Conservation (phyloP, 2,888 invertebrate genomes). For the Hyposoter didymator region DNA sequence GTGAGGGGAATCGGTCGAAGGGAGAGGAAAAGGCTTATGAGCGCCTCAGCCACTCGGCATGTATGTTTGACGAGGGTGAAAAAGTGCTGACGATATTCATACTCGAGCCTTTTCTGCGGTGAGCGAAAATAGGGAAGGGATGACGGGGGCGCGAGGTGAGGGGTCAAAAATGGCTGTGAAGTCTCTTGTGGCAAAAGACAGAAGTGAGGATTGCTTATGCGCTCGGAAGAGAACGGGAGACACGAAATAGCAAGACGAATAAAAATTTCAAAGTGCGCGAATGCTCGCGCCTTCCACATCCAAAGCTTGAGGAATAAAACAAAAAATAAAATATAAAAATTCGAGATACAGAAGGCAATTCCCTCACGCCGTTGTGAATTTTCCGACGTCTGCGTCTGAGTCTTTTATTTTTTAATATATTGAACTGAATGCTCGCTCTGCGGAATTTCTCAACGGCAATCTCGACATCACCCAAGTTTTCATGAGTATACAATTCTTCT, state of each 20-base stretch:
- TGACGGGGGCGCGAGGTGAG: not conserved
- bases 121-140: conserved; percentile 22
- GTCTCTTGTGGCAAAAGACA: conserved; percentile 50
- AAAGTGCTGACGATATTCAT: conserved; percentile 82
- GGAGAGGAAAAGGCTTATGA: conserved; percentile 52
- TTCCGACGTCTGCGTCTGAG: conserved; percentile 79
- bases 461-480: too few species aligned
- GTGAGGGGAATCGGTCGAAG: conserved; percentile 34
- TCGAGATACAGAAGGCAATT: conserved; percentile 53
- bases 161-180: conserved; percentile 51
- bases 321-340: conserved; percentile 49
- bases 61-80: conserved; percentile 81
- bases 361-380: conserved; percentile 78
- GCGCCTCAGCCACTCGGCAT: conserved; percentile 68
- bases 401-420: conserved; percentile 74
- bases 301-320: not conserved
- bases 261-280: conserved; percentile 68
- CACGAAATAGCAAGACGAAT: conserved; percentile 60
- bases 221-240: conserved; percentile 59
- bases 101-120: conserved; percentile 66
- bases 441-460: conserved; percentile 47
- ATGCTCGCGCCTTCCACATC: conserved; percentile 43
- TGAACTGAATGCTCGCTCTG: conserved; percentile 73
- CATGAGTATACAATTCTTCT: too few species aligned
- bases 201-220: conserved; percentile 53